phyloP scores from a whole-genome alignment of 2,888 invertebrate species.

The Dynastes maya region DNA sequence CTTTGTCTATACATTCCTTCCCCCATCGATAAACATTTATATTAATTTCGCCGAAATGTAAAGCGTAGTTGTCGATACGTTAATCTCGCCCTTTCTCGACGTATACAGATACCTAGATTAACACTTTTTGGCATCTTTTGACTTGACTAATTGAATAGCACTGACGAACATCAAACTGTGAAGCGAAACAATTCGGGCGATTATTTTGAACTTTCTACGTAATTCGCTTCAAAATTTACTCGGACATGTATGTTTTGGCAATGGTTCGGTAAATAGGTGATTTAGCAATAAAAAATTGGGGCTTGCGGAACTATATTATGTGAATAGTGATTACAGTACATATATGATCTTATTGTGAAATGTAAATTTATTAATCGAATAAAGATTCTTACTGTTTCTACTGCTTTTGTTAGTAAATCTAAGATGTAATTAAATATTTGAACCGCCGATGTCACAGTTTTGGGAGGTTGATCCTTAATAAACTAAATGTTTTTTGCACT shows the following conservation, averaged over 20 bases:
- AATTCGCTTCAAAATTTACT: constrained; percentile 25
- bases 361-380: neutral
- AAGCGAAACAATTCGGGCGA: constrained; percentile 5
- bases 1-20: constrained; percentile 12
- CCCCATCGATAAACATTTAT: constrained; percentile 13
- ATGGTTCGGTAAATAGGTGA: neutral
- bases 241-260: constrained; percentile 26
- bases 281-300: constrained; percentile 26
- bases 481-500: too few species aligned
- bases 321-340: constrained; percentile 2
- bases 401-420: too few species aligned
- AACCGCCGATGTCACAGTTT: too few species aligned
- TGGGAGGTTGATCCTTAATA: too few species aligned
- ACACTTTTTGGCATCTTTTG: neutral
- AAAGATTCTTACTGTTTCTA: too few species aligned
- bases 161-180: constrained; percentile 11
- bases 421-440: too few species aligned
- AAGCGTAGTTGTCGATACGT: neutral
- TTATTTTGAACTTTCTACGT: constrained; percentile 31
- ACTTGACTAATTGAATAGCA: neutral
- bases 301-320: constrained; percentile 19
- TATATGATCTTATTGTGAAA: constrained; percentile 9
- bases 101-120: neutral
- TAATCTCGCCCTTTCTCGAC: neutral
- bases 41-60: constrained; percentile 15